Evolutionary conservation across 2,888 invertebrate genomes (phyloP).

Genomic region (Tetheella fluctuosa): DNA sequence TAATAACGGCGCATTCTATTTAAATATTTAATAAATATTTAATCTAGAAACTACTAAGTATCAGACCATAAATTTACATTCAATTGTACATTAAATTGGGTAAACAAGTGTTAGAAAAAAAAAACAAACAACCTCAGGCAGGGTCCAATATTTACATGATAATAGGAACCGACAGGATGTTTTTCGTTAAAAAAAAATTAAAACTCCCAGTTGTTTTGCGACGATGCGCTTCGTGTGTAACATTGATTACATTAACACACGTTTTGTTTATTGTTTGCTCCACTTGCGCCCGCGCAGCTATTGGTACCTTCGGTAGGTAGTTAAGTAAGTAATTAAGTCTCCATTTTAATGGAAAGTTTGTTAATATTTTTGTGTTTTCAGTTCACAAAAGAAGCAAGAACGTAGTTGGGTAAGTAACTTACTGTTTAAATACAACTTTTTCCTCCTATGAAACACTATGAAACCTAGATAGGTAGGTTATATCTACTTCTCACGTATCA

Average conservation of each 20-base stretch:
- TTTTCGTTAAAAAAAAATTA: constrained; percentile 44
- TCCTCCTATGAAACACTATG: no score
- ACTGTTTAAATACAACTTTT: no score
- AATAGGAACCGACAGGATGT: constrained; percentile 58
- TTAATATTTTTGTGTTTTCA: no score
- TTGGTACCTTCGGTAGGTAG: no score
- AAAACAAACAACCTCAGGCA: constrained; percentile 47
- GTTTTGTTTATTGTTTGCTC: neutral
- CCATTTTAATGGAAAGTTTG: no score
- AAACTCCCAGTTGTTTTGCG: neutral
- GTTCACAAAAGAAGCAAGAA: no score
- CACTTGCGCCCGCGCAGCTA: no score
- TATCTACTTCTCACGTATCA: neutral
- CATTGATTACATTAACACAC: neutral
- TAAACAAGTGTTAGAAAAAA: constrained; percentile 19
- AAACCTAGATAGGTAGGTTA: no score
- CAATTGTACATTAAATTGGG: neutral
- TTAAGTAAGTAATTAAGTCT: no score
- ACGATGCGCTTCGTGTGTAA: neutral
- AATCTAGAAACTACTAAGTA: no score
- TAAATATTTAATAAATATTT: neutral
- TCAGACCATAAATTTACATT: neutral
- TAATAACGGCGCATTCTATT: no score
- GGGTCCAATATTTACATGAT: constrained; percentile 55
- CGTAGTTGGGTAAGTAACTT: no score